Base-by-base conservation (phyloP, 2,888 invertebrate species). In the Bembecia ichneumoniformis region DNA sequence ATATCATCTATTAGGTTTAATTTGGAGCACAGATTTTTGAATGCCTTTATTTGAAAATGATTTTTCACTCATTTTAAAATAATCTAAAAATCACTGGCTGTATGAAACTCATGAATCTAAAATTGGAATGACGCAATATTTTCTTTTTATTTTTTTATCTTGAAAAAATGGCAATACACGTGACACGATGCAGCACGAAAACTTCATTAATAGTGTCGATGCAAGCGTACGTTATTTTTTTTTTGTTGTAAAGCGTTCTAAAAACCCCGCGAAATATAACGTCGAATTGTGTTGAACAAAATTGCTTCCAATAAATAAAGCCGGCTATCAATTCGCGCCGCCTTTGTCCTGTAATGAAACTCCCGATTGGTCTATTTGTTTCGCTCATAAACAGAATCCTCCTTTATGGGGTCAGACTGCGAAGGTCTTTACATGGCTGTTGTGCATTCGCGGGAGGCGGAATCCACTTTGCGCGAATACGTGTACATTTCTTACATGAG, bases 381-480 rank as follows among this genome's bases (percentile, higher is more conserved):
- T 74, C 71, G 67, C 71, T 72, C 78, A 80, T 84, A 84, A 84
- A 84, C 80, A 76, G 75, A 81, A 83, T 82, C 83, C 82, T 66
- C 67, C 64, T 81, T 84, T 84, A 83, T 80, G 70, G 75, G 64
- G 63, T 71, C 69, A 74, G 77, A 80, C 80, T 71, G 77, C 70
- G 56, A 60, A 61, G 69, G 75, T 76, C 7, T 79, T 79, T 75
- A 78, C 78, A 79, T 68, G 70, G 71, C 59, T 66, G 68, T 64
- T 60, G 28, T 28, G 9, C 28, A 9, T 28, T 64, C 59, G 55
- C 52, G 53, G 53, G 52, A 51, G 52, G 36, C 46, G 53, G 62
- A 73, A 76, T 75, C 73, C 71, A 62, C 63, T 73, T 77, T 74
- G 69, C 66, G 63, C 59, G 62, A 58, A 60, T 61, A 63, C 53